phyloP scores from a whole-genome alignment of 2,113 vertebrate genomes.

The Elaphurus davidianus region DNA sequence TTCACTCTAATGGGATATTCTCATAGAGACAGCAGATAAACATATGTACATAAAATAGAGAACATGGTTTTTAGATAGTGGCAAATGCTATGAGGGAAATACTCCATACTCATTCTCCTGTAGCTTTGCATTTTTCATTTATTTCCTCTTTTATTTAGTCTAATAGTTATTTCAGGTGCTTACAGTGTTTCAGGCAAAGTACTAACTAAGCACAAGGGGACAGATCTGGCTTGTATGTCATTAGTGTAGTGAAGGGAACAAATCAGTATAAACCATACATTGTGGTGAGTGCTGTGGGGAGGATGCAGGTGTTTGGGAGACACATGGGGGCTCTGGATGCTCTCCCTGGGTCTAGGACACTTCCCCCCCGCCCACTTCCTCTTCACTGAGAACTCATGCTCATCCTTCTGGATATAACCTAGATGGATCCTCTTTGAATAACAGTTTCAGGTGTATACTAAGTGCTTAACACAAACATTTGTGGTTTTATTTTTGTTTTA shows the following conservation, averaged over 20 bases:
- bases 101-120: not conserved
- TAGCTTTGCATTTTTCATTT: not conserved
- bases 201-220: not conserved
- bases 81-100: not conserved
- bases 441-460: not conserved
- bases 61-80: not conserved
- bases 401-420: not conserved
- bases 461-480: not conserved
- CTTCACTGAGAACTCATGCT: not conserved
- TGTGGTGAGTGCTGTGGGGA: not conserved
- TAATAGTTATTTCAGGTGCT: not conserved
- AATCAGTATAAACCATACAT: not conserved
- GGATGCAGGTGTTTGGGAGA: not conserved
- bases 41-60: not conserved
- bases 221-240: not conserved
- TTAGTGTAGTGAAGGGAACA: not conserved
- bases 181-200: not conserved
- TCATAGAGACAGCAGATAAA: not conserved
- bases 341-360: not conserved
- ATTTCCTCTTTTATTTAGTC: not conserved
- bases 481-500: not conserved
- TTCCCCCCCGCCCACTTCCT: fast-evolving
- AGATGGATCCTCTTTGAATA: not conserved
- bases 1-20: not conserved
- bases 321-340: fast-evolving